Percentiles rank a stretch among this genome's conserved stretches.
Conservation (phyloP, 2,888 invertebrate genomes). For the Oligia latruncula region DNA sequence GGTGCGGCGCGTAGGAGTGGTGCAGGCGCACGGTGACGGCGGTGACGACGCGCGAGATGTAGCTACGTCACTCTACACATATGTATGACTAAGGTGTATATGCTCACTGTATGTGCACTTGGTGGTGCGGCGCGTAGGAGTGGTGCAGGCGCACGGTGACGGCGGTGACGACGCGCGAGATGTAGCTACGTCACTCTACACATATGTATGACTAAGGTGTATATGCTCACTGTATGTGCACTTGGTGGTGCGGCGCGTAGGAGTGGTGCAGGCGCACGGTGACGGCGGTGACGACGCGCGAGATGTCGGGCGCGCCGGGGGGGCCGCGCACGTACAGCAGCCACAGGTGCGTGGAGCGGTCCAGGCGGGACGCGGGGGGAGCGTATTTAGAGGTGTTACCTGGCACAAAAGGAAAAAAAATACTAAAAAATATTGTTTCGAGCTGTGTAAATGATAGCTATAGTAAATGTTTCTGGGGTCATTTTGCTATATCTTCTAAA, state of each 20-base stretch:
- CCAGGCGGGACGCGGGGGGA: conserved; percentile 92
- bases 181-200: conserved; percentile 61
- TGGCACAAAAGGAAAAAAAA: conserved; percentile 50
- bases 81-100: background rate
- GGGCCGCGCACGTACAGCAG: conserved; percentile 95
- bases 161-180: conserved; percentile 90
- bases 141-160: conserved; percentile 95
- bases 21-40: conserved; percentile 95
- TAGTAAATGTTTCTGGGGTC: background rate
- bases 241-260: conserved; percentile 96
- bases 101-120: conserved; percentile 94
- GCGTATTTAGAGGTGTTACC: conserved; percentile 96
- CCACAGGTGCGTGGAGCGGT: conserved; percentile 96
- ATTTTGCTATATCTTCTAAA: background rate
- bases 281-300: conserved; percentile 92
- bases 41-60: conserved; percentile 89
- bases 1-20: conserved; percentile 96
- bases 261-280: conserved; percentile 95
- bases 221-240: conserved; percentile 92
- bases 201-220: conserved; percentile 1
- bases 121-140: conserved; percentile 96
- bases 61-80: conserved; percentile 7
- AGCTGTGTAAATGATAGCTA: background rate
- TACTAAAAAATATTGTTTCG: background rate
- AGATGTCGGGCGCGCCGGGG: conserved; percentile 88